Base-by-base conservation (phyloP, 2,113 vertebrate species). In the Cariama cristata region DNA sequence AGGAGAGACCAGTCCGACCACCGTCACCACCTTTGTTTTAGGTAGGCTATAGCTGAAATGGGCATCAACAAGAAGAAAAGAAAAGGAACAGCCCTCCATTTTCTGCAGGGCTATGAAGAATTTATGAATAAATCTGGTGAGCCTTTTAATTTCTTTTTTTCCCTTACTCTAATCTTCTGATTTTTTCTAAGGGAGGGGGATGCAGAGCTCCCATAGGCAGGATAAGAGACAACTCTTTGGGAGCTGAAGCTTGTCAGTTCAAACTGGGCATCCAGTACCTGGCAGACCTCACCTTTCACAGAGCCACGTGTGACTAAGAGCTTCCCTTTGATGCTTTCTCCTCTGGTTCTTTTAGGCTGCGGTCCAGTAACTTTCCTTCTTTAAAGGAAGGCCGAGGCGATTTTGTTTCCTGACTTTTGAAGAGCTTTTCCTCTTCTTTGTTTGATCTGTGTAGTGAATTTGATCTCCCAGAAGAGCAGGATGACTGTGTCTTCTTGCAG, bases 351-450 rank as follows among this genome's bases (percentile, higher is more conserved):
- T 94, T 94, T 79, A 94, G 97, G 97, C 97, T 93, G 91, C 7
- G 15, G 93, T 96, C 97, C 97, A 96, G 94, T 91, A 95, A 97
- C 94, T 96, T 97, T 97, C 95, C 93, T 97, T 95, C 97, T 97
- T 96, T 95, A 96, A 95, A 97, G 86, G 95, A 97, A 97, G 84
- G 89, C 95, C 74, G n/a, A 93, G 91, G 74, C 59, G 14, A 93
- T 96, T 96, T 97, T 96, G 94, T 97, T 97, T 97, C 96, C 96
- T 97, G 97, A 94, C 89, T 97, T 96, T 87, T 96, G 94, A 96
- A 94, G 96, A 89, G 84, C 91, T 95, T 97, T 97, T 97, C 97
- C 97, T 97, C 84, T 95, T 69, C 69, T 87, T 96, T 91, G 91
- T 97, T 97, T 97, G 95, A 97, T 97, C 96, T 96, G 81, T 66